Evolutionary conservation across 2,113 vertebrate genomes (phyloP), one percentile per base, ranked within the genome.

Genomic region (Lycocorax pyrrhopterus): DNA sequence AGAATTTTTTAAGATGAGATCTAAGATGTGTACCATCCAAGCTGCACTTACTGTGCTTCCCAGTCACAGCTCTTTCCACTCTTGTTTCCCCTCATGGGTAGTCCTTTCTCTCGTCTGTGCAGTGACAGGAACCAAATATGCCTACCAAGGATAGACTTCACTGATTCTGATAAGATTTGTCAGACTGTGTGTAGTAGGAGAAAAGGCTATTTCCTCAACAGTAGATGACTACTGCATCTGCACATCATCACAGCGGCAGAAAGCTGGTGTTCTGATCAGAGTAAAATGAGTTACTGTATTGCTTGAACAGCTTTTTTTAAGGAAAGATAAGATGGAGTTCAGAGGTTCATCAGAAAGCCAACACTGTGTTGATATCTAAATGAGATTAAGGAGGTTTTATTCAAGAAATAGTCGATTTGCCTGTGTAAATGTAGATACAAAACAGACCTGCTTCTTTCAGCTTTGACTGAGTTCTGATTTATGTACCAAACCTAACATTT

Each of bases 131-230:
- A 86, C 46, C 52, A 91, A 77, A 43, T 82, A 69, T 73, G 18
- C 59, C n/a, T 73, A 29, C n/a, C 13, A 26, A 6, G 7, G 33
- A 44, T 4, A 80, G 63, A 66, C 25, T 75, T 59, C 78, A 91
- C 23, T 91, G 68, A 63, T 84, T 91, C 21, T 84, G 89, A 52
- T 87, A 95, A 87, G 80, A 81, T 55, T 83, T 94, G 84, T 25
- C 72, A 86, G 63, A 41, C 59, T 84, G 29, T 41, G 18, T 87
- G 62, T 21, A 82, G 32, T 33, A 84, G 43, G 68, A 92, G 49
- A 87, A 82, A 78, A 79, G 30, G 16, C 23, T 75, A 17, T 74
- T 77, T 90, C 41, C 33, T 12, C 39, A 35, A 17, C 10, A 85
- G 33, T 55, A 47, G 33, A 13, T 85, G 29, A 11, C 47, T 62